Base-by-base conservation (phyloP, 30 jellyfish, hydroid and myxozoan genomes). In the Nemopilema nomurai region DNA sequence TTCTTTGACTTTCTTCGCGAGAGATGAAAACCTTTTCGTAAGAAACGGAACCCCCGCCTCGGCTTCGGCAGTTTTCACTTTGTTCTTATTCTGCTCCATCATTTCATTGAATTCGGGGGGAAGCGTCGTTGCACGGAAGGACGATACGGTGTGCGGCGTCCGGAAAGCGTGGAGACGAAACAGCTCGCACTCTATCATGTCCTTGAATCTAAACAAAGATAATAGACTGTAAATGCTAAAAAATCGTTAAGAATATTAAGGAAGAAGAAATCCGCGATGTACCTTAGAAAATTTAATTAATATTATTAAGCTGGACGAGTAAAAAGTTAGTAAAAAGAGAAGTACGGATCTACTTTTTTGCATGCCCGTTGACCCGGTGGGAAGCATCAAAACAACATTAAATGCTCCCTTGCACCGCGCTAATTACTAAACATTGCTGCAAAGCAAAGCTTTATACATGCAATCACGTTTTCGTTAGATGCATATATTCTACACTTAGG, bases 81-180 rank as follows among this genome's bases (percentile, higher is more conserved):
- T 69, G 8, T 88, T 82, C 65, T 41, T 76, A 49, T 87, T 89
- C 62, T 57, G 96, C 33, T 81, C 96, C 62, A 73, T 76, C 31
- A 87, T 25, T 18, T 85, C 83, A 71, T 50, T 49, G 76, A 94
- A 89, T 65, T 89, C 97, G 19, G 78, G 89, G 70, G 97, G 91
- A 18, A 94, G 80, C 22, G 74, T 76, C 28, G 90, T 80, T 0
- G 97, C 92, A 31, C 99, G 97, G 67, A 76, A 94, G n/a, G 99
- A 87, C 17, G 92, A 4, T 8, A 89, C 96, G 24, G 71, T 25
- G 28, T 84, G 97, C 49, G 84, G 83, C 19, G 95, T 74, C 18
- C 31, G 49, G 73, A 89, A 89, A 16, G 96, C 92, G 30, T 87
- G 83, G 16, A 94, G 82, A 4, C 76, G 82, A 73, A 94, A 84